These are phyloP conservation scores for Steinernema scapterisci DNA, from an alignment of 2,888 invertebrate species.

Conservation along the genomic window DNA sequence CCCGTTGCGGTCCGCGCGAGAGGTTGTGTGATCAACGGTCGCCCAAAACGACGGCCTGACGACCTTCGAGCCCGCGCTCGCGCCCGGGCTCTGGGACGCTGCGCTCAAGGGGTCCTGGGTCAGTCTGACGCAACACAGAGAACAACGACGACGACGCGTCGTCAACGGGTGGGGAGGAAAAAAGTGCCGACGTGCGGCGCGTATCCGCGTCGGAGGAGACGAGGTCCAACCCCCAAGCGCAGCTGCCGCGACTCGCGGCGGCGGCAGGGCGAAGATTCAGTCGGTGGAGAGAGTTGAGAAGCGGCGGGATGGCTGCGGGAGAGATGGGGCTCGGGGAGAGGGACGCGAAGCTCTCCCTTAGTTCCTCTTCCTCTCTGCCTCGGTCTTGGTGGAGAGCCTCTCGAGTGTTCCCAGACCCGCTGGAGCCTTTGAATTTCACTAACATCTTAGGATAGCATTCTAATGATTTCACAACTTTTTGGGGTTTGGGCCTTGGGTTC, in stretches of 20 bases:
- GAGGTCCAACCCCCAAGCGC: neutral
- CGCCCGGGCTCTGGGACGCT: neutral
- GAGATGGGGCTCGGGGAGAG: neutral
- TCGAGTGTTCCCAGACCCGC: too few relatives aligned
- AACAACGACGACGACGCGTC: too few relatives aligned
- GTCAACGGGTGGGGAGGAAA: neutral
- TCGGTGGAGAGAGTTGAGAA: slow-evolving; percentile 13
- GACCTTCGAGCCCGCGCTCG: slow-evolving; percentile 23
- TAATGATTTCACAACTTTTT: too few relatives aligned
- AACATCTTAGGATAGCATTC: too few relatives aligned
- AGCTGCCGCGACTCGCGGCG: slow-evolving; percentile 10
- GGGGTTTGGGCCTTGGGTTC: too few relatives aligned
- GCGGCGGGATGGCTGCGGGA: too few relatives aligned
- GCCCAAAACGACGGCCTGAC: neutral
- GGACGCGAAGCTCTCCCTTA: neutral
- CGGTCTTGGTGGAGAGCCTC: neutral
- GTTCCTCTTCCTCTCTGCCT: neutral
- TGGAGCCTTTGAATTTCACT: too few relatives aligned
- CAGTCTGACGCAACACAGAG: slow-evolving; percentile 28
- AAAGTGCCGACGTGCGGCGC: neutral
- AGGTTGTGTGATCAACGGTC: neutral
- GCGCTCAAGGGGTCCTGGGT: slow-evolving; percentile 10
- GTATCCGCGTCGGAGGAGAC: neutral
- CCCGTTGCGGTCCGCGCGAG: neutral
- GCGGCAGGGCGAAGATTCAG: slow-evolving; percentile 19